Base-by-base conservation (phyloP, 2,113 vertebrate genomes). In the Bambusicola thoracicus region DNA sequence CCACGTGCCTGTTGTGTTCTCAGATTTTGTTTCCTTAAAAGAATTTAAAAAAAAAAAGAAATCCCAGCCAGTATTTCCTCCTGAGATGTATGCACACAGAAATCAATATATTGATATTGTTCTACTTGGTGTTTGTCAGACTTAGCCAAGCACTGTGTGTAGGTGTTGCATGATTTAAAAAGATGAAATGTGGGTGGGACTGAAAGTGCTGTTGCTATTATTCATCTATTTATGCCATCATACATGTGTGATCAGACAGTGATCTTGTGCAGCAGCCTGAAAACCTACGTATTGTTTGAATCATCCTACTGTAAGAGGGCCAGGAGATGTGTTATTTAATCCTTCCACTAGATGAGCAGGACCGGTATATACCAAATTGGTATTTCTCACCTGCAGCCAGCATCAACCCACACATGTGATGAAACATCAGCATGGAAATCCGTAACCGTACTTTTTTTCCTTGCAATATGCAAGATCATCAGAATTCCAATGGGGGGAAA, bases 181-280 rank as follows among this genome's bases (percentile, higher is more conserved):
- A 73, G 30, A 48, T 65, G n/a, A 94, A 85, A 81, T 81, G 66
- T 88, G 82, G 93, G 82, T 88, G 93, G 93, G 80, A 94, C 87
- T 95, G 93, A 91, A 95, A 94, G 88, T 58, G 80, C 66, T 85
- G 69, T 86, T 90, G 76, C 66, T 93, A 24, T 92, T 95, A 90
- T 95, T 96, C 87, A 94, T 95, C 85, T 85, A 36, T 94, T 94
- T 91, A 74, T 93, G 76, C 82, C 79, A 49, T 81, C 69, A 81
- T 40, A 41, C 80, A 90, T 1, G 15, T 90, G 93, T 90, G 92
- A 94, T 95, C 46, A 40, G 69, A 32, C 86, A 87, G 77, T 46
- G 85, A 77, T 91, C 49, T 85, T 58, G 46, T 82, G 84, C 67
- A 91, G 91, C 76, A 89, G 48, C 73, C 68, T 81, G 90, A 58